phyloP scores from a whole-genome alignment of 2,888 invertebrate genomes.

The Abrostola tripartita region DNA sequence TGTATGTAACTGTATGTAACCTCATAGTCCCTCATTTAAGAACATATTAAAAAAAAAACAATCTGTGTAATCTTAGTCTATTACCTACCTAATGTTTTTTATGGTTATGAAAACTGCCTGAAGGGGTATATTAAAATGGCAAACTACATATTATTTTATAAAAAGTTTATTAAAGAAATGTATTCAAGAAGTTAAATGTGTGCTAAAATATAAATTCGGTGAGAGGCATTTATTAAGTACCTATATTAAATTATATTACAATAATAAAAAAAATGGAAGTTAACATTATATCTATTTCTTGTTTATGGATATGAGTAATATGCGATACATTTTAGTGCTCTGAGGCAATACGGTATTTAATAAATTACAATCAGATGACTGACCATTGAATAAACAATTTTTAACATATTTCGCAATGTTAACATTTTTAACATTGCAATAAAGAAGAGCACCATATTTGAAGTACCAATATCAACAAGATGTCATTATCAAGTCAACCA shows the following conservation, averaged over 20 bases:
- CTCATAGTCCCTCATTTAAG: no score
- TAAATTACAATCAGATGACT: neutral
- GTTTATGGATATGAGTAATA: slow-evolving; percentile 3
- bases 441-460: slow-evolving; percentile 52
- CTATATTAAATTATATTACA: slow-evolving; percentile 49
- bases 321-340: neutral
- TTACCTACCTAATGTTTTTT: no score
- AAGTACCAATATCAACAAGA: slow-evolving; percentile 52
- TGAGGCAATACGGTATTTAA: neutral
- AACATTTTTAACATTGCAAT: slow-evolving; percentile 23
- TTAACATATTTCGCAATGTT: slow-evolving; percentile 25
- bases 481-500: slow-evolving; percentile 14
- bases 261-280: slow-evolving; percentile 9
- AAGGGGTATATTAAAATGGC: no score
- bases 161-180: slow-evolving; percentile 44
- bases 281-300: slow-evolving; percentile 12
- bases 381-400: slow-evolving; percentile 3
- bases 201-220: slow-evolving; percentile 85
- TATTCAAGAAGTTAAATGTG: slow-evolving; percentile 55
- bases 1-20: no score
- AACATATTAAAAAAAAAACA: no score
- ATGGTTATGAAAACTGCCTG: no score
- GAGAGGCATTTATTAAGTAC: slow-evolving; percentile 78
- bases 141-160: slow-evolving; percentile 24
- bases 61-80: no score